phyloP scores from a whole-genome alignment of 35 echinoderm and acorn worm genomes.

The Holothuria glaberrima region DNA sequence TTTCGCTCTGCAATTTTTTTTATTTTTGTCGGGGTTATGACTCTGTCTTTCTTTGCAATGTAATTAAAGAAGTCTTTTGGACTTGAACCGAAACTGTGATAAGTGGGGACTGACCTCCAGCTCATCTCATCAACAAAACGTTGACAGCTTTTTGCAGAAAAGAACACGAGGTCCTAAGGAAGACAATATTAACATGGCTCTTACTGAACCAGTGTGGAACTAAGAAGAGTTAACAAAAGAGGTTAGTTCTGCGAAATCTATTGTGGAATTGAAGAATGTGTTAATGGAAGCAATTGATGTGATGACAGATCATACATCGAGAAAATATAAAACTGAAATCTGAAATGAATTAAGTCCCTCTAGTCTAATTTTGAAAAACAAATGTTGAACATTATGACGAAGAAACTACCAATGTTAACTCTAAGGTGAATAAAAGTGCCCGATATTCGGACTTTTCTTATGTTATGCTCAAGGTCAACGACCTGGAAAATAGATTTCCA shows the following conservation, averaged over 20 bases:
- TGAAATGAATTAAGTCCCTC: neutral
- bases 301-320: neutral
- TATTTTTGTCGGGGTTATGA: no score
- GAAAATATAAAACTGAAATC: neutral
- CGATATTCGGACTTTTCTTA: neutral
- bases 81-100: no score
- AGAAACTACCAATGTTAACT: neutral
- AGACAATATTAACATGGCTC: neutral
- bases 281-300: neutral
- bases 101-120: no score
- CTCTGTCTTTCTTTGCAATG: no score
- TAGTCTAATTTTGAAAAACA: neutral
- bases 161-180: no score
- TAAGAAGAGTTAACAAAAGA: neutral
- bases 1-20: no score
- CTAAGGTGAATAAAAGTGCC: neutral
- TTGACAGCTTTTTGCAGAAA: no score
- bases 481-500: no score
- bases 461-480: neutral
- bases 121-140: no score
- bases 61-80: no score
- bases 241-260: conserved; percentile 22
- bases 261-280: neutral
- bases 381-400: neutral
- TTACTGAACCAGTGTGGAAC: neutral